phyloP scores from a whole-genome alignment of 2,888 invertebrate genomes.

The Euproctis similis region DNA sequence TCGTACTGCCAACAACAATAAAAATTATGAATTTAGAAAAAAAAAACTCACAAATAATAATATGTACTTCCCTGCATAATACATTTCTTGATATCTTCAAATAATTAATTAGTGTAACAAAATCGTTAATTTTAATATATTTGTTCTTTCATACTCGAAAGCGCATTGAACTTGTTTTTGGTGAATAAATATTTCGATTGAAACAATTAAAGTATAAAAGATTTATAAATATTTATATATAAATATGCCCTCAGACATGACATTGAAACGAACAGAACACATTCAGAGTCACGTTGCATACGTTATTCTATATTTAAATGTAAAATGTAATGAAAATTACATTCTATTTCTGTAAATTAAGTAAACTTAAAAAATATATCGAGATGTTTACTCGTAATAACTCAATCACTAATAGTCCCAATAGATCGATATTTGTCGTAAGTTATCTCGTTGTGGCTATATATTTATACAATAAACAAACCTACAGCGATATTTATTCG shows the following conservation, averaged over 20 bases:
- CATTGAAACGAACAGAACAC: not conserved
- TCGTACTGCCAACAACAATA: no score
- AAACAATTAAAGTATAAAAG: not conserved
- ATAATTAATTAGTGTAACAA: not conserved
- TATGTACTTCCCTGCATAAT: no score
- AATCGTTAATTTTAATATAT: no score
- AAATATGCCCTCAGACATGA: not conserved
- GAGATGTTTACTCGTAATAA: conserved; percentile 20
- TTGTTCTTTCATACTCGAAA: not conserved
- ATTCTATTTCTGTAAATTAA: conserved; percentile 21
- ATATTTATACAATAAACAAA: conserved; percentile 43
- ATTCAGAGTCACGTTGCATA: not conserved
- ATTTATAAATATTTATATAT: not conserved
- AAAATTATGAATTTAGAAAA: no score
- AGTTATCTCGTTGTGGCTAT: conserved; percentile 26
- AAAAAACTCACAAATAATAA: no score
- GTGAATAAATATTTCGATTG: not conserved
- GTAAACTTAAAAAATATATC: no score
- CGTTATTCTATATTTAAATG: not conserved
- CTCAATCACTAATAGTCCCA: conserved; percentile 22
- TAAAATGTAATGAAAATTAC: no score
- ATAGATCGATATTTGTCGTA: conserved; percentile 29
- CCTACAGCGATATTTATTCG: conserved; percentile 63
- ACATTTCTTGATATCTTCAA: no score
- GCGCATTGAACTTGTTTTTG: not conserved